phyloP scores from a whole-genome alignment of 1,140 invertebrate genomes.

The Tetragonula clypearis region DNA sequence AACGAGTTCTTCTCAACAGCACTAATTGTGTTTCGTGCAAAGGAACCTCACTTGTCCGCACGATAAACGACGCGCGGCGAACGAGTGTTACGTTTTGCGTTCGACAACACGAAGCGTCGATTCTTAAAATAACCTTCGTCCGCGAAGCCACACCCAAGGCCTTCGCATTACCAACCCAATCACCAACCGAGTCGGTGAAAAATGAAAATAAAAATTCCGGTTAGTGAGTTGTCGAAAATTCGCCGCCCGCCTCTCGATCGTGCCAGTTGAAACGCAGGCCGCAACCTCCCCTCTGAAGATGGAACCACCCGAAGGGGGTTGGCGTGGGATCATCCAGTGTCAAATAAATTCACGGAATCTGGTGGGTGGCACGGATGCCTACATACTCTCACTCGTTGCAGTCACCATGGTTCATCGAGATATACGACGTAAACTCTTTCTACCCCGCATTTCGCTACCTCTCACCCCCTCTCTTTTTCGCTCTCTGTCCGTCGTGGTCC shows the following conservation, averaged over 20 bases:
- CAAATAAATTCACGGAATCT: constrained; percentile 14
- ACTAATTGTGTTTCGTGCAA: not conserved
- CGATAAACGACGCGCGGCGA: not conserved
- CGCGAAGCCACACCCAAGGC: not conserved
- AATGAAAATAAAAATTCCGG: not conserved
- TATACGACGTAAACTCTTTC: constrained; percentile 62
- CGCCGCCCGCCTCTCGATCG: not conserved
- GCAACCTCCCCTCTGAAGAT: not conserved
- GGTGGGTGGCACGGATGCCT: constrained; percentile 30
- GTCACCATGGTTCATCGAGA: constrained; percentile 59
- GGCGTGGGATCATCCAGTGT: not conserved
- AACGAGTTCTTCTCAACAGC: not conserved
- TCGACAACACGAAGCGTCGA: constrained; percentile 3
- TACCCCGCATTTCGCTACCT: constrained; percentile 14
- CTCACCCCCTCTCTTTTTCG: constrained; percentile 30
- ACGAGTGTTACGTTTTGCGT: not conserved
- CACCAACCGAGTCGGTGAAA: not conserved
- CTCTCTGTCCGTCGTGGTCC: constrained; percentile 54
- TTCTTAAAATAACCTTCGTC: not conserved
- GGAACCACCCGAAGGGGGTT: not conserved
- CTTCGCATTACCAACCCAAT: not conserved
- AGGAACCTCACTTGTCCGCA: not conserved
- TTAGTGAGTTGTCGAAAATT: not conserved
- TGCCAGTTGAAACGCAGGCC: accelerated
- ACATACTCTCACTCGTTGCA: constrained; percentile 53